These are phyloP conservation scores for Pteromalus puparum DNA, from an alignment of 1,140 invertebrate genomes.

Conservation along the genomic window DNA sequence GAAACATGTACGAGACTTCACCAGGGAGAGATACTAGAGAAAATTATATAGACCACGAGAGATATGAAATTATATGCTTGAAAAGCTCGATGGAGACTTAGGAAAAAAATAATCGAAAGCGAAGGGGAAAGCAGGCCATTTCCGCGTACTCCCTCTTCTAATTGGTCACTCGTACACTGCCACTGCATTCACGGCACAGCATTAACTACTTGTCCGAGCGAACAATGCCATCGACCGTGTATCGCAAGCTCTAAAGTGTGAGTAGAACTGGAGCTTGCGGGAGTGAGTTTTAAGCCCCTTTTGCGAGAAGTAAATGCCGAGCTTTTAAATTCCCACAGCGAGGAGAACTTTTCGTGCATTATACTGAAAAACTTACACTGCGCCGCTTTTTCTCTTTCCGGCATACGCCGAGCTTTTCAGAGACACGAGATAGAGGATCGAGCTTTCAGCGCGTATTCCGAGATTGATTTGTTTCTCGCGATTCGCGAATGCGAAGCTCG, in stretches of 20 bases:
- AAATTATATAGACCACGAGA: too few species aligned
- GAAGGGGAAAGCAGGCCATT: conserved; percentile 43
- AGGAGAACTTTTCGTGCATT: neutral
- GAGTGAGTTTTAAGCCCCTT: conserved; percentile 11
- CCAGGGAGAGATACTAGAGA: neutral
- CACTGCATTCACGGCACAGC: conserved; percentile 11
- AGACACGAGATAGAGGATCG: conserved; percentile 1
- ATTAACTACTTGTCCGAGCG: conserved; percentile 14
- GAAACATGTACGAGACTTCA: neutral
- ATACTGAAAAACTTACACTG: neutral
- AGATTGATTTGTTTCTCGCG: conserved; percentile 11
- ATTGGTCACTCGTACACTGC: conserved; percentile 34
- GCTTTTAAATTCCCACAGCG: conserved; percentile 28
- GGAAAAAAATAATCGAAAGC: neutral
- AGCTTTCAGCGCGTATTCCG: neutral
- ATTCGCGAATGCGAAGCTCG: conserved; percentile 24
- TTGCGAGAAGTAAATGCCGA: conserved; percentile 8
- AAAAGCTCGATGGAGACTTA: too few species aligned
- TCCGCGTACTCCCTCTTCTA: conserved; percentile 18
- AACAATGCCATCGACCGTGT: conserved; percentile 25
- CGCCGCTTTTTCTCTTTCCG: neutral
- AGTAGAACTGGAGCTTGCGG: neutral
- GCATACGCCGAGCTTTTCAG: conserved; percentile 16
- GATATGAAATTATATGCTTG: neutral
- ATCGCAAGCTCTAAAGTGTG: conserved; percentile 14